A percentile compares a stretch with the other conserved stretches of the same genome.
These are phyloP conservation scores for Forficula auricularia DNA, from an alignment of 1,140 invertebrate genomes.

Conservation along the genomic window DNA sequence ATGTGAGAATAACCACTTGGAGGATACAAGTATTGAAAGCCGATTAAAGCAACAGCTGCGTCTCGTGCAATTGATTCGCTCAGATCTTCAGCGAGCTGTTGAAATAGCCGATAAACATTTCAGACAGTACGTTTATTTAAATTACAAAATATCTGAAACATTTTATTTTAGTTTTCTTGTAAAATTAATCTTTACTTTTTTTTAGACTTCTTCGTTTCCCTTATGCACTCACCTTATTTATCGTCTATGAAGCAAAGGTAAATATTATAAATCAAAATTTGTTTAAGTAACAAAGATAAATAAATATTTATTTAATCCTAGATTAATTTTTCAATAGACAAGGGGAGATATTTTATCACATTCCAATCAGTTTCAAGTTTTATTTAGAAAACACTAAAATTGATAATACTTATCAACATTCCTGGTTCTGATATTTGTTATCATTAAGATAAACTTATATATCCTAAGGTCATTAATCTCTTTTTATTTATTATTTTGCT, in stretches of 20 bases:
- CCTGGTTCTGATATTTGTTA: too few species aligned
- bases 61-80: constrained; percentile 60
- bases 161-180: constrained; percentile 5
- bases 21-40: constrained; percentile 35
- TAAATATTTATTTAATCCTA: too few species aligned
- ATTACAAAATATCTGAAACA: too few species aligned
- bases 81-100: constrained; percentile 60
- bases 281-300: too few species aligned
- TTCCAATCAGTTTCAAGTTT: too few species aligned
- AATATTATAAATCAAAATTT: constrained; percentile 12
- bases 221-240: constrained; percentile 51
- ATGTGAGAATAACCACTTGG: constrained; percentile 43
- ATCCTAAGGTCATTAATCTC: too few species aligned
- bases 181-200: constrained; percentile 16
- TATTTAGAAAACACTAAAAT: too few species aligned
- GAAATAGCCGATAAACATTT: constrained; percentile 71
- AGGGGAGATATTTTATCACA: too few species aligned
- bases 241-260: constrained; percentile 56
- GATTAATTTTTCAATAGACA: too few species aligned
- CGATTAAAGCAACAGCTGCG: constrained; percentile 57
- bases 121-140: constrained; percentile 32
- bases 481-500: too few species aligned
- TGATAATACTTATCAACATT: too few species aligned
- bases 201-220: constrained; percentile 47
- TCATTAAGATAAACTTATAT: too few species aligned